These are phyloP conservation scores for Eptatretus atami DNA, from an alignment of 2,797 vertebrate genomes.

Conservation along the genomic window DNA sequence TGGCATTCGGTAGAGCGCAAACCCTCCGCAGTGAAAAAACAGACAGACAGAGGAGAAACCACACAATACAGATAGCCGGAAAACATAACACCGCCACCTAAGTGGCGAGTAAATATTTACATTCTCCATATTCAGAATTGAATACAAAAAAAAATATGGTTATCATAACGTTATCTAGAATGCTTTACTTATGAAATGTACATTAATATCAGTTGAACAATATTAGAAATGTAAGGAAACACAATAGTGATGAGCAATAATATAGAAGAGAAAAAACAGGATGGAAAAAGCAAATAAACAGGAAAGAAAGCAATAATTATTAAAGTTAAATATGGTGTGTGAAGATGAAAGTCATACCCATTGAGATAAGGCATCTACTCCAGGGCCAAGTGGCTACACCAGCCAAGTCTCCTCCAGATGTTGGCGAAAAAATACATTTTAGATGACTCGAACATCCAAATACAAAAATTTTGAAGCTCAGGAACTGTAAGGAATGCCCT, in stretches of 20 bases:
- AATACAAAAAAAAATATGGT: constrained; percentile 14
- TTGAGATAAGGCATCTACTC: constrained; percentile 90
- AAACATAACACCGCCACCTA: no score
- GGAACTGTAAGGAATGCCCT: constrained; percentile 91
- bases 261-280: constrained; percentile 10
- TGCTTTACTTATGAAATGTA: no score
- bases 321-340: no score
- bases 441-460: constrained; percentile 69
- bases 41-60: no score
- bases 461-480: constrained; percentile 67
- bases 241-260: constrained; percentile 15
- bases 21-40: no score
- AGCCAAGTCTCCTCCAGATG: constrained; percentile 75
- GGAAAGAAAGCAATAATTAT: neutral
- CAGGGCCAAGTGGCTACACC: constrained; percentile 94
- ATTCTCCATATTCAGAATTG: constrained; percentile 15
- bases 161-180: no score
- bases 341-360: constrained; percentile 24
- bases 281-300: constrained; percentile 14
- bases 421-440: constrained; percentile 97
- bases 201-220: constrained; percentile 14
- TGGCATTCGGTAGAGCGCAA: no score
- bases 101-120: no score
- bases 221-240: constrained; percentile 14
- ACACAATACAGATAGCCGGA: no score